phyloP scores from a whole-genome alignment of 2,888 invertebrate species.

The Cyaniris semiargus region DNA sequence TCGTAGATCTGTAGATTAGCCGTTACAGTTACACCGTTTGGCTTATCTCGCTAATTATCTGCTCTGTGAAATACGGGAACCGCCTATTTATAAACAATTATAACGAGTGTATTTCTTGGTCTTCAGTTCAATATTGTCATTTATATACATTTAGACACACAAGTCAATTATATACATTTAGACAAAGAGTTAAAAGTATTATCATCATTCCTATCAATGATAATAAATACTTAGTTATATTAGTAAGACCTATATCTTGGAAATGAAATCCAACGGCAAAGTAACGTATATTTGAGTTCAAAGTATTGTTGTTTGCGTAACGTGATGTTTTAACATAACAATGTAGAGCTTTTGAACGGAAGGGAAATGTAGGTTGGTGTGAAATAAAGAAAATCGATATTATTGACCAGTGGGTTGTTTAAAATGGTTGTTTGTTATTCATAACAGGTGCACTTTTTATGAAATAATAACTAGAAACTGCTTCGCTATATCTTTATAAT shows the following conservation, averaged over 20 bases:
- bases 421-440: background rate
- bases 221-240: too few relatives aligned
- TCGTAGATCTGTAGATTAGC: conserved; percentile 51
- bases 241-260: too few relatives aligned
- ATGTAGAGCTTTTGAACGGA: conserved; percentile 16
- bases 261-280: too few relatives aligned
- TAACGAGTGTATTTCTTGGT: background rate
- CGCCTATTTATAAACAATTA: conserved; percentile 40
- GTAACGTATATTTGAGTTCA: background rate
- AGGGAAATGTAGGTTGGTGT: conserved; percentile 39
- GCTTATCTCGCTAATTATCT: conserved; percentile 58
- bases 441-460: background rate
- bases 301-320: conserved; percentile 2
- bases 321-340: conserved; percentile 9
- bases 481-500: background rate
- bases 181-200: too few relatives aligned
- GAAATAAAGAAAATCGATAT: conserved; percentile 51
- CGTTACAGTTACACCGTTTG: conserved; percentile 47
- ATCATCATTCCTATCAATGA: too few relatives aligned
- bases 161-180: background rate
- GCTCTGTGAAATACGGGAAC: conserved; percentile 38
- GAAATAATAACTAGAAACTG: background rate
- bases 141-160: too few relatives aligned
- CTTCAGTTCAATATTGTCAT: background rate
- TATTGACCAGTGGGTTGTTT: conserved; percentile 44